Base-by-base conservation (phyloP, 2,888 invertebrate genomes). In the Anagyrus pseudococci region DNA sequence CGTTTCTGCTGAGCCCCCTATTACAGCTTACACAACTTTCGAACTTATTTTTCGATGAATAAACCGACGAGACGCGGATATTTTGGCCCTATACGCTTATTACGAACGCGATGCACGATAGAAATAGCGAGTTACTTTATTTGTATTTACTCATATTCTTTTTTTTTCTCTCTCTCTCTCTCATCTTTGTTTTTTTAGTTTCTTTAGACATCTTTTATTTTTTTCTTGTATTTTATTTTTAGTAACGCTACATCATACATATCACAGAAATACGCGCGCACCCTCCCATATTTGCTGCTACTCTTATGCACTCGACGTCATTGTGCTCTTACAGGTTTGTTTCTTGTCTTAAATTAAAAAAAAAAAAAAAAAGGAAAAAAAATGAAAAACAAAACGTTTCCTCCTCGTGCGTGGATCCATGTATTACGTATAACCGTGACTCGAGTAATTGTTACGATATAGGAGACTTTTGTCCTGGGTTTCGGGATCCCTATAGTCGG, bases 241-340 rank as follows among this genome's bases (percentile, higher is more conserved):
- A 74, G 77, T 78, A 64, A 78, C 73, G 78, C 78, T 80, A 71
- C 78, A 74, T 79, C 70, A 77, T 81, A 81, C 79, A 82, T 82
- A 82, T 82, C 82, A 82, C 82, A 82, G 82, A 82, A 79, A 79
- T 81, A 79, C 77, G 77, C 78, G 77, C 74, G 76, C 75, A 75
- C 74, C 77, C 75, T 67, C 75, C 74, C 59, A 62, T 29, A 15
- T 37, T n/a, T n/a, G n/a, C n/a, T n/a, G n/a, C n/a, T n/a, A n/a
- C n/a, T n/a, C n/a, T n/a, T n/a, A n/a, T n/a, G n/a, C n/a, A n/a
- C n/a, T n/a, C n/a, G 56, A 50, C 50, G 29, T 20, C 29, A 40
- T 46, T 48, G 8, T 41, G 25, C 58, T 29, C 37, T 58, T 37
- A 23, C 43, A 33, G 17, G 17, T 43, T 49, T 58, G n/a, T 41